Evolutionary conservation across 2,797 vertebrate species (phyloP).

Genomic region (Coccyzus lansbergi): DNA sequence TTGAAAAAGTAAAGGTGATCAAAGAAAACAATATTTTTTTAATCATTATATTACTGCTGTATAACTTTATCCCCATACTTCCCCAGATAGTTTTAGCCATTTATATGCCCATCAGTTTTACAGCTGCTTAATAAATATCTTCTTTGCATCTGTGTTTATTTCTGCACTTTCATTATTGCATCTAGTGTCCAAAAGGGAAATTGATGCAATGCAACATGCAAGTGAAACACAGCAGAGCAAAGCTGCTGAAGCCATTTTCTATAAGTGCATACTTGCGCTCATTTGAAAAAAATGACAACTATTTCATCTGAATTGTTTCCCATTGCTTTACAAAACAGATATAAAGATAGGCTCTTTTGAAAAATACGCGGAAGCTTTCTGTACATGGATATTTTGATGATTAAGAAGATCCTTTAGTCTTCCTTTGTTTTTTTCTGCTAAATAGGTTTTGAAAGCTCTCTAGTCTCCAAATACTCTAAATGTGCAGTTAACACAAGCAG

Average conservation of each 20-base stretch:
- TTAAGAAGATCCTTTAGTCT: neutral
- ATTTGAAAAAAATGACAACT: neutral
- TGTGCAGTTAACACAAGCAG: neutral
- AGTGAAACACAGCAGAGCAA: neutral
- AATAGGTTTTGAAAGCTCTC: neutral
- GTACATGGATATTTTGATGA: neutral
- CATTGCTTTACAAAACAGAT: neutral
- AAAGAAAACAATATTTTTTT: neutral
- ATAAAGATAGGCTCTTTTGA: neutral
- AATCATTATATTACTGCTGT: neutral
- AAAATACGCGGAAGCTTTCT: neutral
- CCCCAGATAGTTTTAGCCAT: neutral
- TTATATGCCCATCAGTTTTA: neutral
- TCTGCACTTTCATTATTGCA: neutral
- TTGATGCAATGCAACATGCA: neutral
- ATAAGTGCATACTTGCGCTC: neutral
- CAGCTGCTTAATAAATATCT: neutral
- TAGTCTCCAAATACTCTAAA: neutral
- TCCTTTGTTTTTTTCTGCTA: neutral
- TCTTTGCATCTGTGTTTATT: neutral
- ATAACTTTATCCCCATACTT: neutral
- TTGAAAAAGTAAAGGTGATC: neutral
- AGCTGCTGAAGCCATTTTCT: neutral
- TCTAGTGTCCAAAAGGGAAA: neutral
- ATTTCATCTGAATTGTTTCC: constrained; percentile 4